Evolutionary conservation across 2,888 invertebrate species (phyloP).

Genomic region (Tenthredo livida): DNA sequence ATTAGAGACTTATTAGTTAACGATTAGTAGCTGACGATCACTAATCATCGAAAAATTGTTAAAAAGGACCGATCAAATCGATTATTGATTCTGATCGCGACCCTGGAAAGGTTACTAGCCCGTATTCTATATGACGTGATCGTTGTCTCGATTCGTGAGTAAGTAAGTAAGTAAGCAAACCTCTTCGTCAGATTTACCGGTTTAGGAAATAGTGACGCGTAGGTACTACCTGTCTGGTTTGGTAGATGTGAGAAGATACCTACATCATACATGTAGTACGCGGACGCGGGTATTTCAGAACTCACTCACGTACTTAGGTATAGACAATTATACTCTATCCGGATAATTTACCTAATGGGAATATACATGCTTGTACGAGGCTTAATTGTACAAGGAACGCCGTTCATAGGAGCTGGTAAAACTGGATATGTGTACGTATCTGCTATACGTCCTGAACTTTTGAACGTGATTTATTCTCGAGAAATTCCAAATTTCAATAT

Average conservation of each 20-base stretch:
- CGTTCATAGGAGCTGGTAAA: neutral
- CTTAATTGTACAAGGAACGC: neutral
- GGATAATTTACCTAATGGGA: neutral
- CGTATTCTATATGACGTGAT: neutral
- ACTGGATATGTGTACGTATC: too few relatives aligned
- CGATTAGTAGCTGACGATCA: too few relatives aligned
- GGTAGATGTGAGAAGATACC: neutral
- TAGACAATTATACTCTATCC: neutral
- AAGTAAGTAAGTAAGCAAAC: neutral
- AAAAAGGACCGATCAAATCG: neutral
- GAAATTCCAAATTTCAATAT: too few relatives aligned
- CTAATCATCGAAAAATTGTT: neutral
- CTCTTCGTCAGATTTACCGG: conserved; percentile 29
- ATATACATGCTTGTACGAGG: neutral
- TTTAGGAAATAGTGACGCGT: conserved; percentile 30
- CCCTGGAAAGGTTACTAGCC: conserved; percentile 17
- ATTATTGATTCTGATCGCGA: neutral
- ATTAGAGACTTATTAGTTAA: neutral
- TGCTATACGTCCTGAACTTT: too few relatives aligned
- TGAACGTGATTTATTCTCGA: neutral
- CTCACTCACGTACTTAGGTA: neutral
- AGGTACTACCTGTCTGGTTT: neutral
- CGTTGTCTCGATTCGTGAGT: conserved; percentile 5
- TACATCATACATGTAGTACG: too few relatives aligned
- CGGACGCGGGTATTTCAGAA: neutral